Evolutionary conservation across 2,113 vertebrate species (phyloP).

Genomic region (Halcyon malimbica): DNA sequence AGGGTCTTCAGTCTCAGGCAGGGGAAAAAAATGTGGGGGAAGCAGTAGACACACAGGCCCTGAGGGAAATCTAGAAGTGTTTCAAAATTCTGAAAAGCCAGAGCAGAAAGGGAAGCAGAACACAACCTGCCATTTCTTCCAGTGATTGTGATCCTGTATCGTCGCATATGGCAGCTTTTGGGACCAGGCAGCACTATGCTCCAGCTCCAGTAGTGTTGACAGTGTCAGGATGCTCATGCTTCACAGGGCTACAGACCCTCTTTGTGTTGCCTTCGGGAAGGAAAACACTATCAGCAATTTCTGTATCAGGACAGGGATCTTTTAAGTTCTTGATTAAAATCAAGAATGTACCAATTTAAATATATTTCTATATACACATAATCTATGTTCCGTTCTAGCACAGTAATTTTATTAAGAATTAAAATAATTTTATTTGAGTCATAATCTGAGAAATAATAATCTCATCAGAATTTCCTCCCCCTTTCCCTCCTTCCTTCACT

Average conservation of each 20-base stretch:
- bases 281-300: not conserved
- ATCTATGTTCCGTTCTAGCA: not conserved
- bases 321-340: not conserved
- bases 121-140: not conserved
- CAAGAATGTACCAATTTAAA: not conserved
- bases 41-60: not conserved
- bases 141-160: not conserved
- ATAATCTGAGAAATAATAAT: not conserved
- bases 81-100: not conserved
- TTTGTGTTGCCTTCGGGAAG: not conserved
- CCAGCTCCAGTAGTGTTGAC: rapidly evolving
- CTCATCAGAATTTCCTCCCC: not conserved
- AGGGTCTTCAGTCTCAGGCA: not conserved
- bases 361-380: not conserved
- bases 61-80: not conserved
- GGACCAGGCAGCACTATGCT: not conserved
- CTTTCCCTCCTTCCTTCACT: not conserved
- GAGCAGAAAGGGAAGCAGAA: not conserved
- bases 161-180: not conserved
- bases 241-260: rapidly evolving
- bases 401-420: not conserved
- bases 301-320: not conserved
- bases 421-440: not conserved
- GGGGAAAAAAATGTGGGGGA: rapidly evolving
- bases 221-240: not conserved